Evolutionary conservation across 2,113 vertebrate species (phyloP).

Genomic region (Coracopsis vasa): DNA sequence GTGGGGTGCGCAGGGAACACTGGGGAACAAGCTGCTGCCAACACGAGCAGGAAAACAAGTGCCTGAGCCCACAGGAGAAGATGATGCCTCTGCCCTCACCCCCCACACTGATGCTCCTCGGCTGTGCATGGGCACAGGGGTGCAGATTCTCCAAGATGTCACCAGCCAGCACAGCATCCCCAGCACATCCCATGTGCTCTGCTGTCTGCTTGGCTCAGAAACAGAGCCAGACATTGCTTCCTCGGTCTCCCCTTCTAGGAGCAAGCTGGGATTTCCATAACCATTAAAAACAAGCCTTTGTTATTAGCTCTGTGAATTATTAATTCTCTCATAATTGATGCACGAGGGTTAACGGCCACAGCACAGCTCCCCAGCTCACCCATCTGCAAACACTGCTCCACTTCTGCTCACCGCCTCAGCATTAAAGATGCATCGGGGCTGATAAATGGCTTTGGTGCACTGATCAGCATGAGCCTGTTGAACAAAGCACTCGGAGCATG

Average conservation of each 20-base stretch:
- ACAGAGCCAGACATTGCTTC: neutral
- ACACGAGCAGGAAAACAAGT: fast-evolving
- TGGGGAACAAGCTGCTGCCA: neutral
- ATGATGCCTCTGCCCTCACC: neutral
- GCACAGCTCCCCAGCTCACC: neutral
- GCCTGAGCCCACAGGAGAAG: neutral
- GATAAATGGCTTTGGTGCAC: neutral
- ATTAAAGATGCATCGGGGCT: constrained; percentile 26
- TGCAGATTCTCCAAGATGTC: neutral
- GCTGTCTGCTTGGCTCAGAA: neutral
- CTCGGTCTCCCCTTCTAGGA: neutral
- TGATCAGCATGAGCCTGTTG: neutral
- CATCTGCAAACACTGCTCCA: neutral
- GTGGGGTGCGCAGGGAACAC: neutral
- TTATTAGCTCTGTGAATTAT: constrained; percentile 47
- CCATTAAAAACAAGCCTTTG: constrained; percentile 9
- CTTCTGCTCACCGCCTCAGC: neutral
- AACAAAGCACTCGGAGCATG: neutral
- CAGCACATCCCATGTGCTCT: neutral
- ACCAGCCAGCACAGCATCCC: neutral
- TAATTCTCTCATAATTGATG: constrained; percentile 39
- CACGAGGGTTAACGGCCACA: neutral
- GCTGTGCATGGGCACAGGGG: neutral
- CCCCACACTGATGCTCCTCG: fast-evolving
- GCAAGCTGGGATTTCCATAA: neutral